Evolutionary conservation across 2,113 vertebrate genomes (phyloP), one percentile per base, ranked within the genome.

Genomic region (Scomber japonicus): DNA sequence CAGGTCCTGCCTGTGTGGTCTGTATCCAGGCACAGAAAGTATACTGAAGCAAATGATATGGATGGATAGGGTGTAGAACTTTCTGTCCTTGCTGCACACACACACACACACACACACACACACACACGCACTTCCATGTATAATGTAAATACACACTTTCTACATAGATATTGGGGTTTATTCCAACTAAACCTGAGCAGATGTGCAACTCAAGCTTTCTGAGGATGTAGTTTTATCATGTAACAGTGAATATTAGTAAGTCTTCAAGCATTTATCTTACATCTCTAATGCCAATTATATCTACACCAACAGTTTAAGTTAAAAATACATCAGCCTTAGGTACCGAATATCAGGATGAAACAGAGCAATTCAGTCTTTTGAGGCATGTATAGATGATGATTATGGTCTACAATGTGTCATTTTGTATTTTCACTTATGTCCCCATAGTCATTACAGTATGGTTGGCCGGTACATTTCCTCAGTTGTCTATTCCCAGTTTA

Each of bases 11-110:
- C 73, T 92, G 90, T 90, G 92, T 88, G 91, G 89, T 91, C 94
- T 94, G 94, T 94, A 94, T 94, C 92, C 90, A 94, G 88, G 94
- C 87, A 21, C 84, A 89, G 82, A 75, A 88, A 89, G 86, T 82
- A 86, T 72, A 76, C 81, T 71, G 77, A 81, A 83, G 89, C 77
- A 87, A 89, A 84, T 75, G 73, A 85, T 84, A 81, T 48, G 69
- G 80, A 91, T 90, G 78, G 79, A 87, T 64, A 67, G 65, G 80
- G 80, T 88, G 84, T 63, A 81, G 81, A 84, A 78, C 62, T 85
- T 71, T 63, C 19, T 75, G 50, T 75, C 49, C 72, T 68, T 15
- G 17, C 24, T 27, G 24, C 24, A 70, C 53, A 62, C 65, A 63
- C 45, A 70, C 59, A 60, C 46, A 70, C 31, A 68, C 6, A 14